Evolutionary conservation across 2,888 invertebrate species (phyloP).

Genomic region (Belgica antarctica): DNA sequence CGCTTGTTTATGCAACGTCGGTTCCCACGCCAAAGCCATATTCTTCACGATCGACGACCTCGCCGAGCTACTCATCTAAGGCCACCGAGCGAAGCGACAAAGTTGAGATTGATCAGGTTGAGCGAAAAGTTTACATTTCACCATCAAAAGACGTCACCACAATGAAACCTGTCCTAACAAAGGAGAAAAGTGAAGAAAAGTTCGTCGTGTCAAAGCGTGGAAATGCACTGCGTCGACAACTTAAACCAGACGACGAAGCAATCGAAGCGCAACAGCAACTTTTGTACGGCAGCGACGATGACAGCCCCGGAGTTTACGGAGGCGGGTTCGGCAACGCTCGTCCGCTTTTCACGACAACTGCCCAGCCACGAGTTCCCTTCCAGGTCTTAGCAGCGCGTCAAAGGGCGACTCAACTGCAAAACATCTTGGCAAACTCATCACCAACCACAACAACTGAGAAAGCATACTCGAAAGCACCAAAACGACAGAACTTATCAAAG

Average conservation of each 20-base stretch:
- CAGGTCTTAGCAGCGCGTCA: constrained; percentile 58
- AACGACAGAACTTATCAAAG: constrained; percentile 51
- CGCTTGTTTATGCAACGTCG: constrained; percentile 49
- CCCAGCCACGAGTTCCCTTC: constrained; percentile 59
- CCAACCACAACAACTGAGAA: constrained; percentile 50
- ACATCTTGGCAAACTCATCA: constrained; percentile 44
- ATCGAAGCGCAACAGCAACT: constrained; percentile 58
- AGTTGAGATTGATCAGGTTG: constrained; percentile 46
- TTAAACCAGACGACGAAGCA: constrained; percentile 55
- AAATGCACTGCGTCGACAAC: constrained; percentile 63
- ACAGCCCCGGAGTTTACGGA: constrained; percentile 68
- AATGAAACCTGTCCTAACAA: constrained; percentile 58
- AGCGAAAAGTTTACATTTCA: constrained; percentile 45
- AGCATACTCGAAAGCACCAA: constrained; percentile 50
- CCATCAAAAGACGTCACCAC: constrained; percentile 44
- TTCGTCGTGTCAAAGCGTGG: constrained; percentile 51
- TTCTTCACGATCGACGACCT: constrained; percentile 47
- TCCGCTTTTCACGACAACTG: constrained; percentile 67
- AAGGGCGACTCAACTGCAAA: constrained; percentile 51
- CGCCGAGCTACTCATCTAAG: constrained; percentile 45
- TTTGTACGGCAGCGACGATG: constrained; percentile 57
- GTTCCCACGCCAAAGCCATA: constrained; percentile 47
- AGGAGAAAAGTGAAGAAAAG: constrained; percentile 34
- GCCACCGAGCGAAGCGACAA: constrained; percentile 46
- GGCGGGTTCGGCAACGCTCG: constrained; percentile 64